Evolutionary conservation across 2,113 vertebrate species (phyloP).

Genomic region (Dicerorhinus sumatrensis): DNA sequence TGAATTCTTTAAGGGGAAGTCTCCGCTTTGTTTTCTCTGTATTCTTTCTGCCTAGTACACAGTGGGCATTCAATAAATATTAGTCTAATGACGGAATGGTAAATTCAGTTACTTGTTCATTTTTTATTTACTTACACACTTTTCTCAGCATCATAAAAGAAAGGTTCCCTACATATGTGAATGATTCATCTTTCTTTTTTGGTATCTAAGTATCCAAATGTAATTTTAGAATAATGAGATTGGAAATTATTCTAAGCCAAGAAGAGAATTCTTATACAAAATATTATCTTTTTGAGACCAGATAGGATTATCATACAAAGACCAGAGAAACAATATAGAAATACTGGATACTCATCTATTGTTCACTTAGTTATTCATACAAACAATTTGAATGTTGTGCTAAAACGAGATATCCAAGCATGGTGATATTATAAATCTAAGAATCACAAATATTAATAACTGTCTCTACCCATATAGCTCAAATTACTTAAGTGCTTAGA

Average conservation of each 20-base stretch:
- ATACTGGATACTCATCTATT: slow-evolving; percentile 47
- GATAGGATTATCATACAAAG: slow-evolving; percentile 57
- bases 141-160: slow-evolving; percentile 7
- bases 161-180: neutral
- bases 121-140: slow-evolving; percentile 28
- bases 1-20: neutral
- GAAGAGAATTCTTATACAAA: slow-evolving; percentile 78
- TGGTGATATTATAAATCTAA: slow-evolving; percentile 56
- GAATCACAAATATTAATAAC: slow-evolving; percentile 68
- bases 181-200: neutral
- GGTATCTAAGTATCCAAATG: slow-evolving; percentile 36
- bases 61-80: neutral
- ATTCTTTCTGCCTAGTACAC: neutral
- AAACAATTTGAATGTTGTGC: slow-evolving; percentile 51
- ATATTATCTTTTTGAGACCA: slow-evolving; percentile 71
- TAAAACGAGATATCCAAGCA: slow-evolving; percentile 66
- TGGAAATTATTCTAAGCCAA: slow-evolving; percentile 66
- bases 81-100: neutral
- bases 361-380: slow-evolving; percentile 76
- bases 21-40: neutral
- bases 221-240: slow-evolving; percentile 68
- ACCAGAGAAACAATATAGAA: slow-evolving; percentile 1
- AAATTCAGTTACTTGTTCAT: neutral
- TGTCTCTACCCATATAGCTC: slow-evolving; percentile 46
- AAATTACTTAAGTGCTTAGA: slow-evolving; percentile 61